Evolutionary conservation across 2,113 vertebrate species (phyloP), one percentile per base, ranked within the genome.

Genomic region (Lepidiolamprologus cunningtoni): DNA sequence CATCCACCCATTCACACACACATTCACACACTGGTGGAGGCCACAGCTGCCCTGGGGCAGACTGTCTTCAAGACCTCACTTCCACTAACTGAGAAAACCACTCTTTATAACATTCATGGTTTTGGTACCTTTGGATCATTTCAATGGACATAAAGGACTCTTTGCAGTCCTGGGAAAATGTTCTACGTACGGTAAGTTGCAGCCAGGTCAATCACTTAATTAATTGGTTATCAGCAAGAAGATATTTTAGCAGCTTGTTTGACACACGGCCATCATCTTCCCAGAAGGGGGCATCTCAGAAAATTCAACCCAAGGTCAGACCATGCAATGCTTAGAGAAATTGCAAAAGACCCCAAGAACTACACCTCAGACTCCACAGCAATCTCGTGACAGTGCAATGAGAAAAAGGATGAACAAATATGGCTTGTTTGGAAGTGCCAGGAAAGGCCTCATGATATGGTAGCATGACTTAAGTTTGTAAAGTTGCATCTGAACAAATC

Each of bases 221-320:
- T 66, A 35, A 5, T 19, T 12, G 17, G 31, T n/a, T 35, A 66
- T 66, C 61, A 35, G 17, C 31, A 35, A 66, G 31, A 35, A 66
- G 31, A 66, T 19, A 19, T 66, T 66, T 66, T 35, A 35, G 31
- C 61, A 35, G 31, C 17, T 66, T 66, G 31, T 11, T n/a, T 66
- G 31, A 66, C 61, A 35, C 0, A 66, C 0, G 3, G 17, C 61
- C 31, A 66, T 35, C 31, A 35, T 66, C 1, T 66, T 66, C 61
- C 5, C 0, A 61, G 57, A 31, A 61, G 57, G 2, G 14, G 8
- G 0, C 28, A 61, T 33, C 28, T 61, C 57, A 31, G 57, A 33
- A 63, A 19, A 63, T 7, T 63, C 28, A 33, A 0, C 9, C 16
- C 28, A 33, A 63, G 5, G 16, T 63, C 58, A 63, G 9, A 63